Conservation (phyloP, 1,140 invertebrate genomes). For the Ceratina australensis region DNA sequence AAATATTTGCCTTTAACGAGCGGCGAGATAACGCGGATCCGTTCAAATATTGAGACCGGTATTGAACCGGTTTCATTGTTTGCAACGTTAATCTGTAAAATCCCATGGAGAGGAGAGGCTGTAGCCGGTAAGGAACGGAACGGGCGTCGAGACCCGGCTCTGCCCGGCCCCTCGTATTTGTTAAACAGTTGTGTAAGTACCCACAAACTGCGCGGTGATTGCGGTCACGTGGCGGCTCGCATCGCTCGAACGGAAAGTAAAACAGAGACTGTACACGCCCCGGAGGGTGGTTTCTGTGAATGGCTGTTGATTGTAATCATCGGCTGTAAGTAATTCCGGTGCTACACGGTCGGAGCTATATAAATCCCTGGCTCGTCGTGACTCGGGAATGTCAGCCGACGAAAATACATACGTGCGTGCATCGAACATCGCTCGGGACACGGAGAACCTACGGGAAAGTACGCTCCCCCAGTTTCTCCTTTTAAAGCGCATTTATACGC, state of each 20-base stretch:
- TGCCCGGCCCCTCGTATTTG: conserved; percentile 54
- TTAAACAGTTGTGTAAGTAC: conserved; percentile 75
- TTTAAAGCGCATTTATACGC: conserved; percentile 13
- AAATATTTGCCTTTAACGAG: conserved; percentile 3
- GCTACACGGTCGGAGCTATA: conserved; percentile 30
- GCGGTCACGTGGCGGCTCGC: conserved; percentile 78
- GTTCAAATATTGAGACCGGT: neutral
- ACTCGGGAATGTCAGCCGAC: conserved; percentile 35
- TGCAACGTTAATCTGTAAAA: conserved; percentile 29
- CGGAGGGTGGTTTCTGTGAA: conserved; percentile 77
- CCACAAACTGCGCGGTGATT: conserved; percentile 76
- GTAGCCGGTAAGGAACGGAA: conserved; percentile 19
- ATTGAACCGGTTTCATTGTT: conserved; percentile 3
- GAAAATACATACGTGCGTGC: conserved; percentile 2
- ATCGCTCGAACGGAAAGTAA: conserved; percentile 73
- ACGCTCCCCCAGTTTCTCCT: neutral
- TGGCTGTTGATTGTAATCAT: conserved; percentile 79
- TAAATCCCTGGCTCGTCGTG: conserved; percentile 34
- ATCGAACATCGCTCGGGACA: neutral
- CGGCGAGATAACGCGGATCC: neutral
- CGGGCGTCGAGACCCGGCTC: neutral
- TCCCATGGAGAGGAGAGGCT: conserved; percentile 21
- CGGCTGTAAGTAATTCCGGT: conserved; percentile 76
- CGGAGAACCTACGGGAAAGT: neutral
- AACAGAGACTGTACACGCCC: conserved; percentile 68